Percentiles rank a stretch among this genome's conserved stretches.
Conservation (phyloP, 2,888 invertebrate genomes). For the Pocota personata region DNA sequence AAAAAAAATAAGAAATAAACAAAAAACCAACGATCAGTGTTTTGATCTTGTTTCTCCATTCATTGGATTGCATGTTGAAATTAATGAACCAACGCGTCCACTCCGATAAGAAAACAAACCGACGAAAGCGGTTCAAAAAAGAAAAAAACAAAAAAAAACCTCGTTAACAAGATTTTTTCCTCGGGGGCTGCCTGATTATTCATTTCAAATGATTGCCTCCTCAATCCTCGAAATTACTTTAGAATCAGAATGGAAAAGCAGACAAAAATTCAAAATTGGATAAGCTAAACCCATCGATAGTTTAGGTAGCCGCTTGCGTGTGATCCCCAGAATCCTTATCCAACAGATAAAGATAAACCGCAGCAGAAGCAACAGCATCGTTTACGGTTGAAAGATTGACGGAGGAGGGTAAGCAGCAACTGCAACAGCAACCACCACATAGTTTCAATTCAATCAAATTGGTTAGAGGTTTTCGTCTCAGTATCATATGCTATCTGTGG, state of each 20-base stretch:
- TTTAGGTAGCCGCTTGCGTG: slow-evolving; percentile 24
- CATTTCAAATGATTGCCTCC: slow-evolving; percentile 21
- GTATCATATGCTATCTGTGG: neutral
- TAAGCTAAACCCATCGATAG: slow-evolving; percentile 12
- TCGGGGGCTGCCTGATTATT: slow-evolving; percentile 37
- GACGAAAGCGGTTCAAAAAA: neutral
- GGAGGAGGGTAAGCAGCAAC: neutral
- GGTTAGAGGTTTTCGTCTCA: neutral
- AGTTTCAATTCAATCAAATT: slow-evolving; percentile 17
- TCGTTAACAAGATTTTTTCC: slow-evolving; percentile 49
- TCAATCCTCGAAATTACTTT: neutral
- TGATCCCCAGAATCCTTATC: slow-evolving; percentile 3
- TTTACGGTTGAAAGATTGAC: neutral
- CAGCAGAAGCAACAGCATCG: slow-evolving; percentile 1
- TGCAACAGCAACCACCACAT: neutral
- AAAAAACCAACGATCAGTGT: neutral
- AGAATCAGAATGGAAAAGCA: neutral
- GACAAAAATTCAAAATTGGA: neutral
- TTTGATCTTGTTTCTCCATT: slow-evolving; percentile 34
- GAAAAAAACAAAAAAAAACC: neutral
- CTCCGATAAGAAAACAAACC: slow-evolving; percentile 35
- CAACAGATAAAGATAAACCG: slow-evolving; percentile 26
- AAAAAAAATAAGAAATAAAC: neutral
- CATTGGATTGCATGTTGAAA: slow-evolving; percentile 32
- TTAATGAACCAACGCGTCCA: slow-evolving; percentile 43